These are phyloP conservation scores for Hermaeophaga mercurialis DNA, from an alignment of 2,888 invertebrate species.

Conservation along the genomic window DNA sequence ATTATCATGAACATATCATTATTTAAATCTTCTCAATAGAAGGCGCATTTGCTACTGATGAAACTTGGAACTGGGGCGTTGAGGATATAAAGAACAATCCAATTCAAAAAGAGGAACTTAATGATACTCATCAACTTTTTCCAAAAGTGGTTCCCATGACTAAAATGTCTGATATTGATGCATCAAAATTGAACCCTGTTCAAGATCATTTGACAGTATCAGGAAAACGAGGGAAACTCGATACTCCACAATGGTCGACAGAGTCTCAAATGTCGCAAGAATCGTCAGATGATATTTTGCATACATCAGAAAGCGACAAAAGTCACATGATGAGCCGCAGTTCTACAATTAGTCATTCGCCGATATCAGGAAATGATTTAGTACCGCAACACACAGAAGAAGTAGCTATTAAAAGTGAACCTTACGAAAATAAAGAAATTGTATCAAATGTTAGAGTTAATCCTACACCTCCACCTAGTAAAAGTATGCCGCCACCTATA, in stretches of 20 bases:
- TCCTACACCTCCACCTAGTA: constrained; percentile 50
- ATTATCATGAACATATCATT: neutral
- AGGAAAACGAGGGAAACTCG: constrained; percentile 48
- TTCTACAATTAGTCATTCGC: constrained; percentile 56
- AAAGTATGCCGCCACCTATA: constrained; percentile 40
- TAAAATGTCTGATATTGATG: constrained; percentile 54
- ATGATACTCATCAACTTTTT: constrained; percentile 53
- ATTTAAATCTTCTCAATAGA: constrained; percentile 51
- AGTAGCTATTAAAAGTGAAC: constrained; percentile 26
- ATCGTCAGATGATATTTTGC: constrained; percentile 66
- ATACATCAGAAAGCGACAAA: constrained; percentile 67
- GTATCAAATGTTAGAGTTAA: constrained; percentile 46
- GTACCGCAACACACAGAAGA: constrained; percentile 24
- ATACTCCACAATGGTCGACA: constrained; percentile 68
- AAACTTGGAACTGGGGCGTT: constrained; percentile 68
- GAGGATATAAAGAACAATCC: constrained; percentile 54
- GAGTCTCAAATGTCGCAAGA: constrained; percentile 71
- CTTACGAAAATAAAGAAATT: constrained; percentile 50
- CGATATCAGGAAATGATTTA: constrained; percentile 41
- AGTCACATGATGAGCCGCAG: constrained; percentile 65
- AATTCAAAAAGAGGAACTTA: constrained; percentile 26
- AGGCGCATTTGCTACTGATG: constrained; percentile 64
- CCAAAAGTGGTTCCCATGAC: constrained; percentile 54
- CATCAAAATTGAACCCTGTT: constrained; percentile 13
- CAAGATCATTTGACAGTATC: constrained; percentile 30